Base-by-base conservation (phyloP, 2,888 invertebrate species). In the Microctonus hyperodae region DNA sequence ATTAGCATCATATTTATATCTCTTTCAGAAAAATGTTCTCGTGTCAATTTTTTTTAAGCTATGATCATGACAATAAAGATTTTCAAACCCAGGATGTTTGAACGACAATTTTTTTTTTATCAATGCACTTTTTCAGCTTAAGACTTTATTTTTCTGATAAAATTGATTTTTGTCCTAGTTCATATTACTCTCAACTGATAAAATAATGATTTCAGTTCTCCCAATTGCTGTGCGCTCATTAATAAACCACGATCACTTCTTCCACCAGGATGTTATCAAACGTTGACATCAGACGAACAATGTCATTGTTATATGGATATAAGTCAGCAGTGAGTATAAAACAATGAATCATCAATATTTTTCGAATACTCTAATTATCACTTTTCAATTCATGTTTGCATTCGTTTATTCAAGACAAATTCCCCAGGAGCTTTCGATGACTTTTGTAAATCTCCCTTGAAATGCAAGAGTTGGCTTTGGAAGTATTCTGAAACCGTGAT, bases 241-340 rank as follows among this genome's bases (percentile, higher is more conserved):
- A 44, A 44, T 44, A 16, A 16, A 44, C 44, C 44, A 16, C 4
- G 44, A 16, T 44, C 44, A 20, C 1, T 44, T 3, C 3, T 7
- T 20, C 44, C 44, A 44, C 9, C 16, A 2, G 16, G 16, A 44
- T 44, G 7, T n/a, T 9, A 6, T 1, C 9, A n/a, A 7, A 16
- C 16, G 16, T 44, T 44, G 44, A 44, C 16, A 16, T 7, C 44
- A 1, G 44, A 44, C 20, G 44, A 44, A 44, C 44, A 44, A 44
- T 44, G 44, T 44, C 44, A n/a, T 44, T 44, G 44, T 5, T 44
- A 44, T 44, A 44, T 44, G 44, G 44, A 44, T 44, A 16, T 44
- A 1, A 7, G 6, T 44, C 40, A 7, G 6, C 40, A 7, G 40
- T 44, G n/a, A 44, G 40, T 16, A 16, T 1, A 5, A 44, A 16